These are phyloP conservation scores for Hemiscyllium ocellatum DNA, from an alignment of 2,113 vertebrate genomes.

Conservation along the genomic window DNA sequence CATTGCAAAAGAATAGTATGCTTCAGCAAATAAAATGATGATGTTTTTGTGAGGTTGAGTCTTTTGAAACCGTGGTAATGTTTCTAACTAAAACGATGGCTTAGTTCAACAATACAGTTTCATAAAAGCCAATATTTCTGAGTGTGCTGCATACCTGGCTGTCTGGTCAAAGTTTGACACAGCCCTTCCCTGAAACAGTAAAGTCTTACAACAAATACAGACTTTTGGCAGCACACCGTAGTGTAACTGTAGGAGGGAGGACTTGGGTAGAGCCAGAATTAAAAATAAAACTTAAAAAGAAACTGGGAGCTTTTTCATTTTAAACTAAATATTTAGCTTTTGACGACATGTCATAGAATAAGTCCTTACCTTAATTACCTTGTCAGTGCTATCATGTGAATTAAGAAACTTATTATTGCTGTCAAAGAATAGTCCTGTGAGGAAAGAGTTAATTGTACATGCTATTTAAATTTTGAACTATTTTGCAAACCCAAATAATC, in stretches of 20 bases:
- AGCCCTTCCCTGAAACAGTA: constrained; percentile 12
- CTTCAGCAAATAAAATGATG: not conserved
- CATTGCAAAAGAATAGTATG: not conserved
- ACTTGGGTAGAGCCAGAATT: not conserved
- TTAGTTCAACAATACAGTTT: constrained; percentile 17
- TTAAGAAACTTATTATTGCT: not conserved
- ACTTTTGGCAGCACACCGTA: not conserved
- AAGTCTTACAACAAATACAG: not conserved
- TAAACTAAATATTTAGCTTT: not conserved
- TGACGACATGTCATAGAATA: not conserved
- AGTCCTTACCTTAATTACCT: not conserved
- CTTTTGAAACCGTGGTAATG: not conserved
- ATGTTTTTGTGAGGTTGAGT: not conserved
- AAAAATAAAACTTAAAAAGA: constrained; percentile 30
- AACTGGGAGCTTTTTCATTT: constrained; percentile 2
- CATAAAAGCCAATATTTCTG: not conserved
- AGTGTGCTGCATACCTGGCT: constrained; percentile 10
- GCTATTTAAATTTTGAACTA: not conserved
- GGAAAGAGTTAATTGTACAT: not conserved
- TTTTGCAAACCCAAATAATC: constrained; percentile 17
- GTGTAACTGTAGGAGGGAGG: not conserved
- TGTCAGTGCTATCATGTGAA: not conserved
- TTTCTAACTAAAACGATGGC: not conserved
- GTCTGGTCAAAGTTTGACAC: constrained; percentile 22
- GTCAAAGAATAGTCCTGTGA: not conserved